Base-by-base conservation (phyloP, 2,888 invertebrate genomes). In the Lasioglossum lativentre region DNA sequence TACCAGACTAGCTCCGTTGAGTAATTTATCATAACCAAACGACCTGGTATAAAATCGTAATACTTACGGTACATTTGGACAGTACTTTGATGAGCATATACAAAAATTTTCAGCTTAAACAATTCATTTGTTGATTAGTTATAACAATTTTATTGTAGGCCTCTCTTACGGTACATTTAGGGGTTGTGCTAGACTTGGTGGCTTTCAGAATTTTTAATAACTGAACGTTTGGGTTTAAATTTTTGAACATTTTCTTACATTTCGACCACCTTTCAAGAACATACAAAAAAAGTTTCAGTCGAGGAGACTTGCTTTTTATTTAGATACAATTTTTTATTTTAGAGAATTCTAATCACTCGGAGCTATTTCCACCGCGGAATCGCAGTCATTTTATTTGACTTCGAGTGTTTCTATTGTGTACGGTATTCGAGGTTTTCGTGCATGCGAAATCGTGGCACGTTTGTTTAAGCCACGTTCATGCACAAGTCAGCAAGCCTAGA, bases 41-140 rank as follows among this genome's bases (percentile, higher is more conserved):
- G 10, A 10, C 0, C 4, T 3, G 10, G 1, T n/a, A 3, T 3
- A 56, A 56, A n/a, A 1, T n/a, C 3, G 2, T 10, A 0, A 1
- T 3, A 52, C 2, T 3, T 10, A 10, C 3, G 2, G 0, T 10
- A n/a, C 2, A 0, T 52, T 52, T n/a, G 3, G n/a, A 10, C 23
- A n/a, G 3, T 0, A 2, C 23, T 10, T 10, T 2, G 0, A 23
- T 12, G 56, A n/a, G n/a, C 56, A 4, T 56, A 1, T 0, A n/a
- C 3, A 56, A n/a, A 56, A 56, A 56, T 56, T n/a, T 56, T 56
- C 56, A n/a, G 4, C 4, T n/a, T n/a, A 12, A 4, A 10, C n/a
- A 12, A 4, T 56, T 12, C 10, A n/a, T 4, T 56, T 52, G n/a
- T 56, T 10, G 1, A 3, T 10, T 0, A n/a, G 12, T 1, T 56